These are phyloP conservation scores for Condylostylus longicornis DNA, from an alignment of 1,140 invertebrate genomes.

Conservation along the genomic window DNA sequence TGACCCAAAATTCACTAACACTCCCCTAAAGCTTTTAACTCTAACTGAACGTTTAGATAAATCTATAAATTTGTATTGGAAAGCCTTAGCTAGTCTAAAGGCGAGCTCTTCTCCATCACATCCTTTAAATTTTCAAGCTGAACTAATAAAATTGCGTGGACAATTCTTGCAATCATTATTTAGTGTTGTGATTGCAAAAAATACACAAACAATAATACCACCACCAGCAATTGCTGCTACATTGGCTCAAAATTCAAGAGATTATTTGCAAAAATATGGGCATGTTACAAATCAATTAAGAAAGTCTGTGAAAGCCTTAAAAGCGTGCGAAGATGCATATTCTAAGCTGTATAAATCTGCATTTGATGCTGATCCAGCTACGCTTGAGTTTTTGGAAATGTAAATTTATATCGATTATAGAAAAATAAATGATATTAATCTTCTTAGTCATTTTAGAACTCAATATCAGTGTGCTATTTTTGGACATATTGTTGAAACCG, in stretches of 20 bases:
- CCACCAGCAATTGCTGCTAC: slow-evolving; percentile 81
- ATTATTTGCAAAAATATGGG: slow-evolving; percentile 69
- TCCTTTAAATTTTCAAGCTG: slow-evolving; percentile 51
- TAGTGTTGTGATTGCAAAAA: slow-evolving; percentile 60
- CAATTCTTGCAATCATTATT: slow-evolving; percentile 63
- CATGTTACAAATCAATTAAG: slow-evolving; percentile 59
- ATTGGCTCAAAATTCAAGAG: slow-evolving; percentile 58
- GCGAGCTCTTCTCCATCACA: slow-evolving; percentile 35
- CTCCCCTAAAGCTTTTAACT: slow-evolving; percentile 16
- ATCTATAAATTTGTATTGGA: slow-evolving; percentile 44
- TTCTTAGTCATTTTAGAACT: slow-evolving; percentile 4
- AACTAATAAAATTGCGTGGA: slow-evolving; percentile 56
- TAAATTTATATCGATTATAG: slow-evolving; percentile 20
- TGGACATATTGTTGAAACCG: slow-evolving; percentile 26
- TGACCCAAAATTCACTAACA: slow-evolving; percentile 17
- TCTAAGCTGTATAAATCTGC: slow-evolving; percentile 75
- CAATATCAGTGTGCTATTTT: slow-evolving; percentile 28
- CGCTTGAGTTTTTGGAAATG: slow-evolving; percentile 63
- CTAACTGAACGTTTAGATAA: slow-evolving; percentile 44
- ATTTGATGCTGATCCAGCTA: slow-evolving; percentile 81
- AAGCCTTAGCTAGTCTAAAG: slow-evolving; percentile 54
- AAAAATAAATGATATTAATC: no score
- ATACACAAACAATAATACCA: slow-evolving; percentile 74
- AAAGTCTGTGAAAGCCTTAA: slow-evolving; percentile 49
- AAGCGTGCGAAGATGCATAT: slow-evolving; percentile 58